These are phyloP conservation scores for Dynastes grantii DNA, from an alignment of 2,888 invertebrate species.

Conservation along the genomic window DNA sequence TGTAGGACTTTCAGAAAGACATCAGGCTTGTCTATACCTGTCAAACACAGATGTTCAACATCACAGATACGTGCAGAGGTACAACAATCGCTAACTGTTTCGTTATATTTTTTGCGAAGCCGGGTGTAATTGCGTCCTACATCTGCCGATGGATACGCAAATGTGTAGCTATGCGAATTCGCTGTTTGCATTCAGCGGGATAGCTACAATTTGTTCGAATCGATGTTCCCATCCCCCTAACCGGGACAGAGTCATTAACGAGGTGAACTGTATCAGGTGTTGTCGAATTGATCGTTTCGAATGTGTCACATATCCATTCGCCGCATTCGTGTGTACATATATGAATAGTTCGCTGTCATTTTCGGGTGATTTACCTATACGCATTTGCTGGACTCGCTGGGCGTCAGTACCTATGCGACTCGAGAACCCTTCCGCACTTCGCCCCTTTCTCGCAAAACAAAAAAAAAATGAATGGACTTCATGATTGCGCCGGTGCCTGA, in stretches of 20 bases:
- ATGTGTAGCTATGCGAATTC: conserved; percentile 13
- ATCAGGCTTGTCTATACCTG: too few species aligned
- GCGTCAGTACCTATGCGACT: too few species aligned
- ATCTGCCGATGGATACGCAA: not conserved
- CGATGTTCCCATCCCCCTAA: not conserved
- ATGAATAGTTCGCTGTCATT: conserved; percentile 33
- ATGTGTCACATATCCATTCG: conserved; percentile 33
- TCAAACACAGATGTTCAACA: too few species aligned
- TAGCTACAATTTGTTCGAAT: conserved; percentile 18
- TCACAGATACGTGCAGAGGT: too few species aligned
- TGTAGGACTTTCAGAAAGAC: too few species aligned
- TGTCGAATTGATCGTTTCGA: conserved; percentile 37
- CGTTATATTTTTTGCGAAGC: too few species aligned
- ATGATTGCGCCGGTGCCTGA: too few species aligned
- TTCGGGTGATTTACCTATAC: conserved; percentile 29
- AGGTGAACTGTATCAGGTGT: conserved; percentile 45
- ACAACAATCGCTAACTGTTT: not conserved
- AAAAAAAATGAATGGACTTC: too few species aligned
- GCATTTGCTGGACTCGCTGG: not conserved
- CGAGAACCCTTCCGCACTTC: too few species aligned
- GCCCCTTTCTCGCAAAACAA: not conserved
- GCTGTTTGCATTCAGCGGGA: conserved; percentile 9
- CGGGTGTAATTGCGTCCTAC: not conserved
- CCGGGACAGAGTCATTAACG: conserved; percentile 23
- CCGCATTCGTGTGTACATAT: conserved; percentile 20